Percentiles rank a stretch among this genome's conserved stretches.
Evolutionary conservation across 1,140 invertebrate species (phyloP).

Genomic region (Sarcophaga peregrina): DNA sequence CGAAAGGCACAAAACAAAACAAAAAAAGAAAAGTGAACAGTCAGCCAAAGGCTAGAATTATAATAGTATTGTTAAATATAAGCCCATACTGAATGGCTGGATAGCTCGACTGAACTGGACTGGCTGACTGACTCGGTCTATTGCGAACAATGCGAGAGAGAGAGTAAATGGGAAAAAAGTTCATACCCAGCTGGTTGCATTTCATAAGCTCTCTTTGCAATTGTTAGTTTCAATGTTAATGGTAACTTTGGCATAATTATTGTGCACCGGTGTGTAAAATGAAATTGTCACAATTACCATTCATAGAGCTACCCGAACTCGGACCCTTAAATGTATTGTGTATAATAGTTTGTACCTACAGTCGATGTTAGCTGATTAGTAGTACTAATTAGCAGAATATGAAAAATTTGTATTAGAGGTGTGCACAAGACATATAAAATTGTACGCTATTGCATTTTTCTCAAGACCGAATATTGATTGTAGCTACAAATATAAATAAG

Average conservation of each 20-base stretch:
- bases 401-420: too few species aligned
- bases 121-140: too few species aligned
- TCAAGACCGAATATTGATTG: too few species aligned
- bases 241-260: conserved; percentile 43
- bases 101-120: not conserved
- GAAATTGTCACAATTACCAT: conserved; percentile 46
- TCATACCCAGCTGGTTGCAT: not conserved
- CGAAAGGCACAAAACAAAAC: not conserved
- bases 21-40: not conserved
- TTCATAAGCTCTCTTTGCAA: conserved; percentile 11
- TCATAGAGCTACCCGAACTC: not conserved
- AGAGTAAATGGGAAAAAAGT: not conserved
- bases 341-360: not conserved
- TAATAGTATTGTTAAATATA: conserved; percentile 16
- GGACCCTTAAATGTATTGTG: not conserved
- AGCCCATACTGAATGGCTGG: not conserved
- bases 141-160: too few species aligned
- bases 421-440: too few species aligned
- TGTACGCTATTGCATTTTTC: too few species aligned
- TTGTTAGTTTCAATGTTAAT: conserved; percentile 29
- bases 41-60: conserved; percentile 10
- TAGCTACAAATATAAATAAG: too few species aligned
- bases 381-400: too few species aligned
- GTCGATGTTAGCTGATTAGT: too few species aligned
- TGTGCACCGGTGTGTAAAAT: conserved; percentile 46